Base-by-base conservation (phyloP, 2,888 invertebrate species). In the Sylvicola fuscatus region DNA sequence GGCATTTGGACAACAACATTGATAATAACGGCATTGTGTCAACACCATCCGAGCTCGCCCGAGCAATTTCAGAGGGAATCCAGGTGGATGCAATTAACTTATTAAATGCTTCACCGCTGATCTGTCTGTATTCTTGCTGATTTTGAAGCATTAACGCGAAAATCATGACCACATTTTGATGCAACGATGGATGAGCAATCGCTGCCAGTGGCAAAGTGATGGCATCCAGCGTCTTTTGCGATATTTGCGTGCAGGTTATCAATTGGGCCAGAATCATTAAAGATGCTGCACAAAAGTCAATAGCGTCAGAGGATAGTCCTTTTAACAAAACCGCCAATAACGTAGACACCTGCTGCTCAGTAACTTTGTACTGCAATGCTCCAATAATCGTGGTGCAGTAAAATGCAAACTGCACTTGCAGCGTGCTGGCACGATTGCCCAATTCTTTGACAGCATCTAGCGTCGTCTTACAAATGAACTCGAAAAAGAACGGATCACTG, bases 351-450 rank as follows among this genome's bases (percentile, higher is more conserved):
- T 82, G 70, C 40, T 68, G 53, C 50, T 80, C 77, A 34, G 67
- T 60, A 6, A 76, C 49, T 37, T 54, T 51, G 30, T 62, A 49
- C 0, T 78, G 70, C 10, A 83, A 61, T 26, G 72, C 69, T 3
- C 82, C 83, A 27, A 81, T 65, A 0, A 79, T 61, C 0, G 77
- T 69, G 11, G 78, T 72, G 35, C 80, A 76, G 50, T 79, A 86
- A 56, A 90, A 90, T 7, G 78, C 78, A 48, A 79, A 75, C 2
- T 82, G 64, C 0, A 79, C 72, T 36, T 72, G 73, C 8, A 84
- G 55, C 28, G 67, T 61, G 28, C 63, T 56, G 0, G 74, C 70
- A 39, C 69, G 61, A 3, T 65, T 58, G 2, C 62, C 65, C 50
- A 70, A 67, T 40, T 66, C 65, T 35, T 69, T 65, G 0, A 81